These are phyloP conservation scores for Peromyscus maniculatus DNA, from an alignment of 2,113 vertebrate genomes.

Conservation along the genomic window DNA sequence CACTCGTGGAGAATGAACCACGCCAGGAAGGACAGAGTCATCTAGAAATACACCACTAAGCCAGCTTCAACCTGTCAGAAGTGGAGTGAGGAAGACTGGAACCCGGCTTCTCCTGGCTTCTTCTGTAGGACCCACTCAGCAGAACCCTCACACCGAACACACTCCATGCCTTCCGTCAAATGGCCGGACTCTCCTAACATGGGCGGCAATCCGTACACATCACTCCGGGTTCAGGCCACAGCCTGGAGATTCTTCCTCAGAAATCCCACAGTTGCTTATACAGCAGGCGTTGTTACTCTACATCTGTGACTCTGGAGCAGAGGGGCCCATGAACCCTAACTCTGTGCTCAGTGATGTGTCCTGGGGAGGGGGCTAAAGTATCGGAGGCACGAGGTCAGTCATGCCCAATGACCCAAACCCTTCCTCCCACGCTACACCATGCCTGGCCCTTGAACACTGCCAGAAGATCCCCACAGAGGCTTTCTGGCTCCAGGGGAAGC, in stretches of 20 bases:
- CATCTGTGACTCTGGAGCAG: no score
- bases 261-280: neutral
- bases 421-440: neutral
- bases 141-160: neutral
- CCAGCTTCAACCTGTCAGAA: no score
- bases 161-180: fast-evolving
- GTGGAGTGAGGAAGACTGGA: no score
- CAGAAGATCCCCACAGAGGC: neutral
- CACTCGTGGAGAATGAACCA: neutral
- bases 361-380: neutral
- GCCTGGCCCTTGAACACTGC: neutral
- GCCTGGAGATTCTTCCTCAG: neutral
- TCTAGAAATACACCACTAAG: neutral
- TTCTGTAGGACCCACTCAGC: neutral
- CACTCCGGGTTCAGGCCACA: neutral
- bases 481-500: neutral
- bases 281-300: neutral
- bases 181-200: no score
- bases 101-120: neutral
- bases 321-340: neutral
- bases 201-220: fast-evolving
- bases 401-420: neutral
- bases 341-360: neutral
- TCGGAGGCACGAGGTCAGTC: neutral
- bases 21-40: neutral